phyloP scores from a whole-genome alignment of 2,888 invertebrate genomes.

The Nymphalis polychloros region DNA sequence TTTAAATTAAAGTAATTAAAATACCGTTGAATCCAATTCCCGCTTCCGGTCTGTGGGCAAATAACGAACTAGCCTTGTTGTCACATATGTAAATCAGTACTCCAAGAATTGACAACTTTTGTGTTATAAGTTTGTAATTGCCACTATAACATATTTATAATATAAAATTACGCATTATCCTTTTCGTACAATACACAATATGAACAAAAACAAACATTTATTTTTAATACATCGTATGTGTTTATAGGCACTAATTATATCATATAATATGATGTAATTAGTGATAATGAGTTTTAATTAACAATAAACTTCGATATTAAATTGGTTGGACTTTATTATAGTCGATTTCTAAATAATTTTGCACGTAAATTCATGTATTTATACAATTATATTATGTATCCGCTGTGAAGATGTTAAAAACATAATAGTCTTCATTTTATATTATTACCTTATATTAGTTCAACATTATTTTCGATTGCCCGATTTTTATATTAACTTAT shows the following conservation, averaged over 20 bases:
- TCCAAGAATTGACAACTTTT: no score
- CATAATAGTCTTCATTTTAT: not conserved
- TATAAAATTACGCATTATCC: no score
- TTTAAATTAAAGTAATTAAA: no score
- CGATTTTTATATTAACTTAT: not conserved
- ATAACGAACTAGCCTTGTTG: no score
- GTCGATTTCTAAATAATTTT: constrained; percentile 25
- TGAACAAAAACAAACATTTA: not conserved
- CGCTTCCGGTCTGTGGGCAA: no score
- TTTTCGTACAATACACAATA: no score
- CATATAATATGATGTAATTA: constrained; percentile 3
- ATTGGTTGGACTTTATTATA: constrained; percentile 18
- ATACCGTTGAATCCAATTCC: no score
- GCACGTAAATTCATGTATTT: constrained; percentile 12
- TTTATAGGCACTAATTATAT: no score
- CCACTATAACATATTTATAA: no score
- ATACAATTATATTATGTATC: constrained; percentile 22
- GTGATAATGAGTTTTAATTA: constrained; percentile 15
- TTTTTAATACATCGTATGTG: no score
- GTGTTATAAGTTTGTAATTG: no score
- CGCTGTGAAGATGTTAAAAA: constrained; percentile 8
- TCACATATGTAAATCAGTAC: no score
- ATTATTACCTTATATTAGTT: constrained; percentile 1
- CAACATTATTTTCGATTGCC: not conserved
- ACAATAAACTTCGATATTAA: constrained; percentile 13